These are phyloP conservation scores for Rhea pennata DNA, from an alignment of 2,113 vertebrate species.

Conservation along the genomic window DNA sequence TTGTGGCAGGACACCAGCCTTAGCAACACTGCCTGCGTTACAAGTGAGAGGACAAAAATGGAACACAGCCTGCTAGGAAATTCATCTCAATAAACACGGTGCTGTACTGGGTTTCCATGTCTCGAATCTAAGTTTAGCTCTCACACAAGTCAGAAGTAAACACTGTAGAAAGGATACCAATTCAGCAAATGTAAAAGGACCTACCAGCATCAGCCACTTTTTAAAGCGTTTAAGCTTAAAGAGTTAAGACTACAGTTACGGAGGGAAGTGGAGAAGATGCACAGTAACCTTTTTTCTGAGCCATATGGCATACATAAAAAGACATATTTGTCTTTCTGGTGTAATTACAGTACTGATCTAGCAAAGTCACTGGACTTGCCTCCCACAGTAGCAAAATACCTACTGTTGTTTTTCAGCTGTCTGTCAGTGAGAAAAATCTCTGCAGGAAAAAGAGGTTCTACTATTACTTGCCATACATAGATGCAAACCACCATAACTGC, in stretches of 20 bases:
- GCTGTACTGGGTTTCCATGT: conserved; percentile 30
- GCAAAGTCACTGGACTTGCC: neutral
- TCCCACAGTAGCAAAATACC: neutral
- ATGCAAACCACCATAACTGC: neutral
- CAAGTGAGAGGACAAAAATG: neutral
- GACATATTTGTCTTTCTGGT: neutral
- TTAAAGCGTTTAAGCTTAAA: neutral
- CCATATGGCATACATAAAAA: neutral
- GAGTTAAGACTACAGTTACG: neutral
- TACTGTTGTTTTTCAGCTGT: neutral
- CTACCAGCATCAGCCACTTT: neutral
- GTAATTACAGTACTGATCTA: neutral
- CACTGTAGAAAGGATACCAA: neutral
- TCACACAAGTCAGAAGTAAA: conserved; percentile 31
- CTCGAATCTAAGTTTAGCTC: conserved; percentile 46
- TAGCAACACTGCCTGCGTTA: neutral
- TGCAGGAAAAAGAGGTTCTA: neutral
- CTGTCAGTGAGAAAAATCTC: neutral
- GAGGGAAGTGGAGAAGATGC: neutral
- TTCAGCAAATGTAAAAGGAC: neutral
- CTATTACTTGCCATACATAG: neutral
- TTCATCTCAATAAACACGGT: conserved; percentile 46
- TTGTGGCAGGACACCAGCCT: neutral
- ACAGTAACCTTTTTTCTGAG: neutral
- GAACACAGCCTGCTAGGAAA: neutral